These are phyloP conservation scores for Rhinoraja longicauda DNA, from an alignment of 2,797 vertebrate species.

Conservation along the genomic window DNA sequence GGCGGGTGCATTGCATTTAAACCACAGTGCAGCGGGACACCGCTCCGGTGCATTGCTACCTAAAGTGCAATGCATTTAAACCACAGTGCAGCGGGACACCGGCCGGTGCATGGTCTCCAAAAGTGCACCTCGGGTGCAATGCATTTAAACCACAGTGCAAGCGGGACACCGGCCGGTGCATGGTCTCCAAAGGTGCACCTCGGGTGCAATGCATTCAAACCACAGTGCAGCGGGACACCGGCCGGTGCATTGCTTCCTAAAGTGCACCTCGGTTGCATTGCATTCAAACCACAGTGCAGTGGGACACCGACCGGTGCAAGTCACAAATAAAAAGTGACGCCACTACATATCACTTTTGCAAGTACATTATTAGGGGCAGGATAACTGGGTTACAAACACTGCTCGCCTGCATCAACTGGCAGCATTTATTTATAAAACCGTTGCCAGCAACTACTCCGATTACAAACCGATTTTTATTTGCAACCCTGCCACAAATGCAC, in stretches of 20 bases:
- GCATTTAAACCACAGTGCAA: too few relatives aligned
- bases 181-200: too few relatives aligned
- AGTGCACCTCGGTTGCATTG: not conserved
- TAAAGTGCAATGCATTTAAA: too few relatives aligned
- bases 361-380: not conserved
- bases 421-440: not conserved
- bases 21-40: too few relatives aligned
- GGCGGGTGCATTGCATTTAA: too few relatives aligned
- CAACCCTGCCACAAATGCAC: not conserved
- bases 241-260: not conserved
- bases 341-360: not conserved
- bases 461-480: not conserved
- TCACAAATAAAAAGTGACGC: not conserved
- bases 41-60: too few relatives aligned
- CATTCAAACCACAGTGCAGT: too few relatives aligned
- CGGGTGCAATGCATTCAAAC: too few relatives aligned
- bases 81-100: too few relatives aligned
- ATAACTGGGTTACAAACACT: not conserved
- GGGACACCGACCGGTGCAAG: not conserved
- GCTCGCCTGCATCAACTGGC: not conserved
- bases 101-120: not conserved
- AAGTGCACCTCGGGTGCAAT: not conserved
- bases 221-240: too few relatives aligned
- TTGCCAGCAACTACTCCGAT: not conserved
- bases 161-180: too few relatives aligned